Evolutionary conservation across 2,113 vertebrate species (phyloP), one percentile per base, ranked within the genome.

Genomic region (Physeter macrocephalus): DNA sequence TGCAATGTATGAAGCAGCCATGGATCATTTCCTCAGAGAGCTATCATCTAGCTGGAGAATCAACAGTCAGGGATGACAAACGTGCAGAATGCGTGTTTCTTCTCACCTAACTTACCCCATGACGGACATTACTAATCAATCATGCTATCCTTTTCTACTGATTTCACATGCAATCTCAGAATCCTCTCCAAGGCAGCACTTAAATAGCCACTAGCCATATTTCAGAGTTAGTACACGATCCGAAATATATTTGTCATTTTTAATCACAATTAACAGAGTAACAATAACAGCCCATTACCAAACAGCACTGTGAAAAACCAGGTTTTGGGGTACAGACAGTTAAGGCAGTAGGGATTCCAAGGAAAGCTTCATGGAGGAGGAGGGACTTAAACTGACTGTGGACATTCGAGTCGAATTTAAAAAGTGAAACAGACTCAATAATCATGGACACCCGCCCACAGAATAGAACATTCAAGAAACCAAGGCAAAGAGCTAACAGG

Each of bases 61-160:
- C 17, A 41, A 95, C 34, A 77, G 27, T 25, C 29, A 54, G 15
- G 3, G 17, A n/a, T 71, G 54, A 89, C 34, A 54, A 5, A 78
- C 8, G 2, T 10, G 17, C 5, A 8, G 15, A 14, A 11, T 0
- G 1, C 14, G 41, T 1, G 6, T 57, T n/a, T 67, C 20, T 36
- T 77, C 46, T 61, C 31, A 23, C 10, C 41, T 75, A 39, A 57
- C 25, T 66, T 77, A 20, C 41, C 64, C 39, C 23, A 7, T 1
- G 43, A 75, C 89, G 94, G 88, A 54, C 12, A 29, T 66, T 23
- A 61, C 66, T 86, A 41, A 54, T 5, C 46, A 72, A 88, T 88
- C 75, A 36, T 1, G 3, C n/a, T 67, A 25, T 36, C 85, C 52
- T 59, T 80, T 93, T 27, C 36, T 52, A 9, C 57, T 21, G 34